Base-by-base conservation (phyloP, 2,797 vertebrate genomes). In the Oreonectes daqikongensis region DNA sequence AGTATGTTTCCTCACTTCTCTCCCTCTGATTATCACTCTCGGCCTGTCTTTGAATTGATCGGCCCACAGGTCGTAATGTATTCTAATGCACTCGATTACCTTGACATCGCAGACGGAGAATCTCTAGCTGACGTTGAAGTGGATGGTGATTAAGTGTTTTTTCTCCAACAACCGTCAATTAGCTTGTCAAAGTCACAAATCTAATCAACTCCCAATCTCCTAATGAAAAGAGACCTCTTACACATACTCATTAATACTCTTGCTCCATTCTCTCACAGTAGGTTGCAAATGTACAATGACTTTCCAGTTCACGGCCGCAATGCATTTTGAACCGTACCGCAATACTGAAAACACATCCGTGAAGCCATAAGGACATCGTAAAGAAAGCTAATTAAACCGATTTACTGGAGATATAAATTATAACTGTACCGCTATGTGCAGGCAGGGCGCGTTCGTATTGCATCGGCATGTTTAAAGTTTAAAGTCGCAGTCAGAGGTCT, bases 101-200 rank as follows among this genome's bases (percentile, higher is more conserved):
- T 85, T 89, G 90, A 90, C 91, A 84, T 88, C 81, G 84, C 83
- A 82, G 82, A 88, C 90, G 86, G 87, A 86, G 86, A 87, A 84
- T 87, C 84, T 84, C 86, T 78, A 46, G 8, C 72, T 53, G 73
- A 84, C 79, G 64, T 64, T 79, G 81, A 80, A 86, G 84, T 82
- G 79, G 84, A 84, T 86, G 90, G 89, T 89, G 88, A 92, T 93
- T 88, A 91, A 91, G 88, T 87, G 84, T 90, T 90, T 84, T 89
- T 35, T 15, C 84, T 91, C 86, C 84, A 86, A 84, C 87, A 91
- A 88, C 88, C 85, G 79, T 91, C 92, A 93, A 92, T 92, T 93
- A 92, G 90, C 90, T 90, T 91, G 90, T 93, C 91, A 91, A 90
- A 90, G 89, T 92, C 89, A 89, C 89, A 90, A 88, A 90, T 92